Percentiles rank a stretch among this genome's conserved stretches.
These are phyloP conservation scores for Leptopilina clavipes DNA, from an alignment of 1,140 invertebrate species.

Conservation along the genomic window DNA sequence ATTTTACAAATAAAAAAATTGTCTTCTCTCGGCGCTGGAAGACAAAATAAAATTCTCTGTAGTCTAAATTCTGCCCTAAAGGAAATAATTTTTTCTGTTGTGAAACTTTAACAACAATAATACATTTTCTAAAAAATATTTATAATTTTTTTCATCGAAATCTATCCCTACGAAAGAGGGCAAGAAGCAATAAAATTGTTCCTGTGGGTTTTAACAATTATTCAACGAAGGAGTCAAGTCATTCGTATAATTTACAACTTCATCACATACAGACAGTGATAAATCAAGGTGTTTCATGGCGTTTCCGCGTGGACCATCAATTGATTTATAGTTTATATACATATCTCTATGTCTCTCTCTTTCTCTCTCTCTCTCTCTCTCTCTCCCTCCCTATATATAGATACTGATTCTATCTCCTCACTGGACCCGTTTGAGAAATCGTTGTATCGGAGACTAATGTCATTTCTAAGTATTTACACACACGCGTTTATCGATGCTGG, in stretches of 20 bases:
- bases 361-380: no score
- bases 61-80: no score
- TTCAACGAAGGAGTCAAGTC: background rate
- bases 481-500: slow-evolving; percentile 52
- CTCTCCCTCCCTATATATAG: no score
- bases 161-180: background rate
- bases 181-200: background rate
- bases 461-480: slow-evolving; percentile 62
- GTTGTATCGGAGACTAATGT: slow-evolving; percentile 59
- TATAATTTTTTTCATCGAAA: no score
- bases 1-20: no score
- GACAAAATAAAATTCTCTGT: no score
- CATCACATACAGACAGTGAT: slow-evolving; percentile 10
- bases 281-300: background rate
- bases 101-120: no score
- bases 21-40: no score
- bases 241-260: slow-evolving; percentile 19
- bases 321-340: slow-evolving; percentile 23
- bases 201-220: background rate
- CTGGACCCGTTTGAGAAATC: slow-evolving; percentile 39
- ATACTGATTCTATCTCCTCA: background rate
- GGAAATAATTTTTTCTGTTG: no score
- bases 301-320: slow-evolving; percentile 18
- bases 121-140: no score
- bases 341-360: no score